Percentiles rank a stretch among this genome's conserved stretches.
Evolutionary conservation across 2,888 invertebrate genomes (phyloP).

Genomic region (Achlya flavicornis): DNA sequence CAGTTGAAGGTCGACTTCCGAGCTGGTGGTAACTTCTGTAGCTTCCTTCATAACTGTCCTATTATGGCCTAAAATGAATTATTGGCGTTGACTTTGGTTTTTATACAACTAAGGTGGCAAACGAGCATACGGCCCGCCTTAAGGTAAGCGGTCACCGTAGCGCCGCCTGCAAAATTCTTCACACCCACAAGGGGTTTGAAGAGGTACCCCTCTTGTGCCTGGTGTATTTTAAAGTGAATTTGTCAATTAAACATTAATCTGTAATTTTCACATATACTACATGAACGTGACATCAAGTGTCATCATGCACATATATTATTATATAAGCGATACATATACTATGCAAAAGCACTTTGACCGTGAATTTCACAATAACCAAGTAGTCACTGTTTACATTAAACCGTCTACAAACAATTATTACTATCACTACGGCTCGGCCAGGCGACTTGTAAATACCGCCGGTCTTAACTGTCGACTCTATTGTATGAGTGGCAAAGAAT

Average conservation of each 20-base stretch:
- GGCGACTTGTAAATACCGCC: slow-evolving; percentile 10
- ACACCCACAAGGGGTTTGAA: too few relatives aligned
- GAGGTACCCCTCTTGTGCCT: too few relatives aligned
- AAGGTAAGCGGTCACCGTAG: too few relatives aligned
- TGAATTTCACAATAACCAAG: neutral
- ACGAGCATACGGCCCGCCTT: too few relatives aligned
- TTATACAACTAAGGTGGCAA: too few relatives aligned
- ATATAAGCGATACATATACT: neutral
- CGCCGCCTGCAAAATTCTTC: too few relatives aligned
- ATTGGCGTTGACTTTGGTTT: too few relatives aligned
- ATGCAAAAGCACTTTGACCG: neutral
- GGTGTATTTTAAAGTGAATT: neutral
- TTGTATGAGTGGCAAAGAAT: neutral
- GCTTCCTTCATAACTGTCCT: too few relatives aligned
- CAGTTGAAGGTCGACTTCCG: too few relatives aligned
- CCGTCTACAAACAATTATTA: slow-evolving; percentile 25
- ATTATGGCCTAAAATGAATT: too few relatives aligned
- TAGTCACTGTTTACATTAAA: too few relatives aligned
- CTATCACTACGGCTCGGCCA: slow-evolving; percentile 32
- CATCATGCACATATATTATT: neutral
- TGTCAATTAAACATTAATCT: neutral
- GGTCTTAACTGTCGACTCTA: neutral
- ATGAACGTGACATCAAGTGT: neutral
- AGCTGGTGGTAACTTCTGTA: too few relatives aligned
- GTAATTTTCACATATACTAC: neutral